Evolutionary conservation across 2,113 vertebrate genomes (phyloP).

Genomic region (Tachuris rubrigastra): DNA sequence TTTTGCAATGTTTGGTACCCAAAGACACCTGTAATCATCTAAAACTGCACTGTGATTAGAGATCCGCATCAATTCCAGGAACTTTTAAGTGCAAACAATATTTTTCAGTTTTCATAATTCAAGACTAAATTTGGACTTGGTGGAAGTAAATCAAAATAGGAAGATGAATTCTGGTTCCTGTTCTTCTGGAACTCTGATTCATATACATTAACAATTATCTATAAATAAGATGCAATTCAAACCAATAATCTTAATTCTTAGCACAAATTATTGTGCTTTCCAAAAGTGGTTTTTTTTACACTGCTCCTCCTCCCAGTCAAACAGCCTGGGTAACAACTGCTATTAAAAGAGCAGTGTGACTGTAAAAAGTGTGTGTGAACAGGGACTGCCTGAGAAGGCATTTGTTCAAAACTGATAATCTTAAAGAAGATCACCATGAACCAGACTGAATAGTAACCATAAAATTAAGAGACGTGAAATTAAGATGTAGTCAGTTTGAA

Average conservation of each 20-base stretch:
- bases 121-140: not conserved
- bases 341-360: not conserved
- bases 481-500: not conserved
- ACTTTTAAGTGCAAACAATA: not conserved
- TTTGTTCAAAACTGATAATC: not conserved
- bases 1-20: not conserved
- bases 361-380: not conserved
- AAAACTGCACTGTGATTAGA: not conserved
- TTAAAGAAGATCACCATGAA: not conserved
- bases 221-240: not conserved
- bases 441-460: not conserved
- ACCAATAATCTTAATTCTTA: not conserved
- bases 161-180: not conserved
- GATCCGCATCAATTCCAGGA: not conserved
- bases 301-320: not conserved
- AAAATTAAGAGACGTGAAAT: not conserved
- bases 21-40: not conserved
- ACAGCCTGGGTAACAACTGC: not conserved
- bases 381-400: not conserved
- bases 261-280: not conserved
- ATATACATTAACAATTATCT: not conserved
- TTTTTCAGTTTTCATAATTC: not conserved
- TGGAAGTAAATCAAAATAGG: not conserved
- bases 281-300: not conserved
- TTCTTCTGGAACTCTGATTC: not conserved